Evolutionary conservation across 2,113 vertebrate species (phyloP).

Genomic region (Salvelinus namaycush): DNA sequence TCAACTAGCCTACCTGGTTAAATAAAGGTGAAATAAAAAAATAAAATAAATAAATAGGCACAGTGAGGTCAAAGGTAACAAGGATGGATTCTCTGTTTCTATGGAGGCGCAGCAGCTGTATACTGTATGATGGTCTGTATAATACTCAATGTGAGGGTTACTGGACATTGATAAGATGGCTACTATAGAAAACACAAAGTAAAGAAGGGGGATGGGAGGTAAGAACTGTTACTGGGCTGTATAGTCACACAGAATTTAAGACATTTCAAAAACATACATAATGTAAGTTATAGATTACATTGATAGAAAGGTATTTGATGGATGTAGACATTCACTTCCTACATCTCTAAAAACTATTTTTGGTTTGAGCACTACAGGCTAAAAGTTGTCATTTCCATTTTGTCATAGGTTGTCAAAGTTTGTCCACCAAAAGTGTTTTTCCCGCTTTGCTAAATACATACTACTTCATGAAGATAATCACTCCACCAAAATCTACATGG

Average conservation of each 20-base stretch:
- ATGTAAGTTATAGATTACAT: neutral
- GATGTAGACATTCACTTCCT: conserved; percentile 10
- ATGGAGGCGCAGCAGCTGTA: neutral
- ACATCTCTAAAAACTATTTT: neutral
- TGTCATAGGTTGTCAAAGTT: conserved; percentile 29
- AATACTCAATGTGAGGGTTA: neutral
- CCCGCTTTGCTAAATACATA: conserved; percentile 61
- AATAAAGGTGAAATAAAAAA: no score
- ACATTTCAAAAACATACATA: neutral
- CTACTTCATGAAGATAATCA: conserved; percentile 69
- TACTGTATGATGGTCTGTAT: neutral
- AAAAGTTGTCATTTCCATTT: neutral
- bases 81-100: neutral
- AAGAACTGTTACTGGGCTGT: neutral
- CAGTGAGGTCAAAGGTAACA: neutral
- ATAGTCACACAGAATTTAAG: neutral
- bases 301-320: conserved; percentile 5
- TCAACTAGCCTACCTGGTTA: no score
- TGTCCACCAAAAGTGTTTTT: conserved; percentile 46
- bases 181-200: neutral
- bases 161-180: neutral
- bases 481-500: conserved; percentile 72
- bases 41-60: neutral
- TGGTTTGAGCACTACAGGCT: conserved; percentile 44
- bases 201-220: neutral